These are phyloP conservation scores for Mesochorus sp. DNA, from an alignment of 2,888 invertebrate genomes.

Conservation along the genomic window DNA sequence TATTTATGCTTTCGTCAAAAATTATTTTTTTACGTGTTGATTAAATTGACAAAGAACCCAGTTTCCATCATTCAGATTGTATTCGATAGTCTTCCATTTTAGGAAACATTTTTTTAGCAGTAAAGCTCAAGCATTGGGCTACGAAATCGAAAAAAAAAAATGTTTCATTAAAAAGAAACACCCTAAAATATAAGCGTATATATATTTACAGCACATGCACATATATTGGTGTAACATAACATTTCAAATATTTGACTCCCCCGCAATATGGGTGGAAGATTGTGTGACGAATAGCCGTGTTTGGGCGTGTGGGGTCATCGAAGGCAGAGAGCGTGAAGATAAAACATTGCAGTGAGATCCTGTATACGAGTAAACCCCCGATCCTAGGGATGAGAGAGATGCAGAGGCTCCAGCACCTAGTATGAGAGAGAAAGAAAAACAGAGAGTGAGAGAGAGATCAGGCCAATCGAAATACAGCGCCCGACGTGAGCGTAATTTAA, in stretches of 20 bases:
- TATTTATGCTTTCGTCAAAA: too few relatives aligned
- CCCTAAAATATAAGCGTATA: neutral
- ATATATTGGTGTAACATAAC: conserved; percentile 17
- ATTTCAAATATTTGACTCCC: conserved; percentile 69
- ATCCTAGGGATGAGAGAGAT: conserved; percentile 43
- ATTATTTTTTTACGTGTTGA: too few relatives aligned
- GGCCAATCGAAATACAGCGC: conserved; percentile 58
- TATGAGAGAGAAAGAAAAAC: neutral
- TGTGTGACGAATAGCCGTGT: conserved; percentile 3
- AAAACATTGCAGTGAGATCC: conserved; percentile 17
- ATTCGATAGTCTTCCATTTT: too few relatives aligned
- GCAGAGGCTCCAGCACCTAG: conserved; percentile 47
- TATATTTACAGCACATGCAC: neutral
- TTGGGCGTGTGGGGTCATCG: neutral
- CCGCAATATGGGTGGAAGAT: conserved; percentile 43
- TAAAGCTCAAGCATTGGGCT: too few relatives aligned
- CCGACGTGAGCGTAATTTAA: conserved; percentile 71
- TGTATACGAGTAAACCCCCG: conserved; percentile 54
- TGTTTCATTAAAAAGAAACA: neutral
- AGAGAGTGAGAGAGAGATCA: conserved; percentile 18
- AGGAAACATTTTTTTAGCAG: too few relatives aligned
- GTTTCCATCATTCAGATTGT: too few relatives aligned
- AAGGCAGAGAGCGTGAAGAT: neutral
- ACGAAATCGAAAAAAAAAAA: neutral
- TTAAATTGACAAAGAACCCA: too few relatives aligned